Conservation (phyloP, 2,113 vertebrate genomes). For the Trematocara marginatum region DNA sequence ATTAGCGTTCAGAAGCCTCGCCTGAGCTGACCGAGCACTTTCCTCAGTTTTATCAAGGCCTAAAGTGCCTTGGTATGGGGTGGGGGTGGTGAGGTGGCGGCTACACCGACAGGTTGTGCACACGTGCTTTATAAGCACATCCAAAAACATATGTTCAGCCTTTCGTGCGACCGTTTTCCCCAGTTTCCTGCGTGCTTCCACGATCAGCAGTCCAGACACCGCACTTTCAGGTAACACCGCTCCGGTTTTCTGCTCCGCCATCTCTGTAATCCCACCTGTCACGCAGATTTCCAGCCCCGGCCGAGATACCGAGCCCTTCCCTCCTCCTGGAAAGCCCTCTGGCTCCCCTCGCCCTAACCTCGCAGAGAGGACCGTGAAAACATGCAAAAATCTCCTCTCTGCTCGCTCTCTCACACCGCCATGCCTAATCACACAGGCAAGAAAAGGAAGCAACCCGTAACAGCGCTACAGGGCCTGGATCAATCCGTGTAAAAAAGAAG, state of each 20-base stretch:
- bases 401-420: background rate
- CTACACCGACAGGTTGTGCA: background rate
- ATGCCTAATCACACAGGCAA: slow-evolving; percentile 33
- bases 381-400: slow-evolving; percentile 32
- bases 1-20: slow-evolving; percentile 17
- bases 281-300: slow-evolving; percentile 19
- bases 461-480: slow-evolving; percentile 18
- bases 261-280: slow-evolving; percentile 40
- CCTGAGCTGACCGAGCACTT: slow-evolving; percentile 55
- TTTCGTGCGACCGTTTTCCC: background rate
- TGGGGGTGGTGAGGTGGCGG: background rate
- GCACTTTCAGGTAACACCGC: slow-evolving; percentile 10
- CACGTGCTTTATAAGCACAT: background rate
- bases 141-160: background rate
- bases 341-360: background rate
- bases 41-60: slow-evolving; percentile 17
- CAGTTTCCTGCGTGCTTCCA: background rate
- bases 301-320: slow-evolving; percentile 1
- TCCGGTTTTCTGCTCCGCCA: background rate
- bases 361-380: slow-evolving; percentile 25
- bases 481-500: slow-evolving; percentile 1
- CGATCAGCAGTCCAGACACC: slow-evolving; percentile 9
- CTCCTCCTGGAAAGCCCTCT: slow-evolving; percentile 3
- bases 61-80: background rate
- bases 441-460: slow-evolving; percentile 14